Evolutionary conservation across 2,797 vertebrate genomes (phyloP).

Genomic region (Sebastes jordani): DNA sequence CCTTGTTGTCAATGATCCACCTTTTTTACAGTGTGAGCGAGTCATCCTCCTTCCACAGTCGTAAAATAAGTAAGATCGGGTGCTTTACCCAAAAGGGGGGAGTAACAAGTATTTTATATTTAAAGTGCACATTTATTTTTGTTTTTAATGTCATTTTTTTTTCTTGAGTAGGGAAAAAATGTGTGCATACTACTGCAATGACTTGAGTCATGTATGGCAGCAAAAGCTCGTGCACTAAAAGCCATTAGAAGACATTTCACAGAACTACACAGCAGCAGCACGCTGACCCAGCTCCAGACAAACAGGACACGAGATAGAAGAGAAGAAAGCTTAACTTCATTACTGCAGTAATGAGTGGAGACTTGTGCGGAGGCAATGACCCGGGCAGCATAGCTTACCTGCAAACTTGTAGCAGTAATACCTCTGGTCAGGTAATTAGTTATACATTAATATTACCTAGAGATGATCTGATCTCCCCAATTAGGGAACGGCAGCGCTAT

Average conservation of each 20-base stretch:
- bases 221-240: slow-evolving; percentile 3
- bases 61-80: slow-evolving; percentile 19
- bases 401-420: slow-evolving; percentile 76
- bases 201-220: slow-evolving; percentile 18
- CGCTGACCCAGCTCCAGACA: slow-evolving; percentile 38
- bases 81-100: neutral
- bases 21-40: slow-evolving; percentile 44
- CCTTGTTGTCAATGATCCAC: slow-evolving; percentile 56
- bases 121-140: neutral
- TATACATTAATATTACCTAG: slow-evolving; percentile 75
- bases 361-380: slow-evolving; percentile 68
- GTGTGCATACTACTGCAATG: neutral
- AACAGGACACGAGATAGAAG: slow-evolving; percentile 38
- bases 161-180: neutral
- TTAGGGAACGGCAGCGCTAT: slow-evolving; percentile 54
- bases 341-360: slow-evolving; percentile 72
- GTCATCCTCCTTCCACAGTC: neutral
- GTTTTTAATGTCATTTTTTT: neutral
- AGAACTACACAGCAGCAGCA: slow-evolving; percentile 32
- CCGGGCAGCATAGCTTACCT: slow-evolving; percentile 72
- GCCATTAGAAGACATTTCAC: slow-evolving; percentile 38
- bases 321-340: slow-evolving; percentile 69
- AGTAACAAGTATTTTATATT: neutral
- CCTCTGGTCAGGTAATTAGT: slow-evolving; percentile 81
- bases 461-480: slow-evolving; percentile 77